Evolutionary conservation across 2,797 vertebrate species (phyloP).

Genomic region (Helarctos malayanus): DNA sequence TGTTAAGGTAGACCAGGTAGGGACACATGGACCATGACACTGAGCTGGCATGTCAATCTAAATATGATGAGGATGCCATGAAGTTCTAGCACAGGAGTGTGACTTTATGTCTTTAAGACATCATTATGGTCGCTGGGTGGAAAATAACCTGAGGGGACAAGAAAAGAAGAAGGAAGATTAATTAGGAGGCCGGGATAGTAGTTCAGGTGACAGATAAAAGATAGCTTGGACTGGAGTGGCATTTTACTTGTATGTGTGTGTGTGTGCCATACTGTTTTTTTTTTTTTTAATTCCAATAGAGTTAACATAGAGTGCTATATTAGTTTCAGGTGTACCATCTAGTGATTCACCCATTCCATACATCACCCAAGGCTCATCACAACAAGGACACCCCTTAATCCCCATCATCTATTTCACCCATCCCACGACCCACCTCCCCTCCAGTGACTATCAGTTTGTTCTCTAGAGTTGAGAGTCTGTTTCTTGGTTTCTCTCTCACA

Average conservation of each 20-base stretch:
- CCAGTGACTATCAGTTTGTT: neutral
- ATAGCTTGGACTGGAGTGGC: neutral
- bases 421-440: neutral
- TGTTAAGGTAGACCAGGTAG: neutral
- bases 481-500: neutral
- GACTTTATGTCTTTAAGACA: neutral
- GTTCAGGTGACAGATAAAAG: neutral
- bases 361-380: neutral
- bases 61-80: neutral
- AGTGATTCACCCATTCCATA: neutral
- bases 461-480: neutral
- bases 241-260: neutral
- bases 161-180: neutral
- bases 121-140: neutral
- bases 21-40: fast-evolving
- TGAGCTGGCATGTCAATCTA: neutral
- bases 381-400: neutral
- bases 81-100: neutral
- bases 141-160: neutral
- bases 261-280: neutral
- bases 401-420: neutral
- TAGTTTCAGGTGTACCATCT: neutral
- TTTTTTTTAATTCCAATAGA: neutral
- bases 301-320: neutral
- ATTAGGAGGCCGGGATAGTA: neutral